Conservation (phyloP, 1,140 invertebrate genomes). For the Colletes latitarsis region DNA sequence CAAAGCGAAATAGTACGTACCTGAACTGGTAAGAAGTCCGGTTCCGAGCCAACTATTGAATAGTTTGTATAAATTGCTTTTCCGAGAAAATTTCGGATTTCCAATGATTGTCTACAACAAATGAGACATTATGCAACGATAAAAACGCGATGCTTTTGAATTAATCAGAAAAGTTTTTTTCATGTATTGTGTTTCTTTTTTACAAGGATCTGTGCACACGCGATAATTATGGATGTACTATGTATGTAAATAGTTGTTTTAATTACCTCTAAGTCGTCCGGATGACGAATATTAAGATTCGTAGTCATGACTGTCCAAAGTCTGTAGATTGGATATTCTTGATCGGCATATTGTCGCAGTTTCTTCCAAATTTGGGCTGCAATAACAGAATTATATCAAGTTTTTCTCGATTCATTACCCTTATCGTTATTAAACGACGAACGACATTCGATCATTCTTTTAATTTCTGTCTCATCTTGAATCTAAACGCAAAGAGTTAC, state of each 20-base stretch:
- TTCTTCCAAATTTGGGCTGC: conserved; percentile 58
- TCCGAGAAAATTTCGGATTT: conserved; percentile 82
- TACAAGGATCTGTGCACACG: too few species aligned
- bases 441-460: background rate
- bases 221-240: too few species aligned
- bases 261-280: conserved; percentile 67
- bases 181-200: too few species aligned
- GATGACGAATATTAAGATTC: conserved; percentile 60
- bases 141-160: too few species aligned
- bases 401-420: too few species aligned
- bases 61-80: conserved; percentile 67
- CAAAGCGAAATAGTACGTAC: conserved; percentile 51
- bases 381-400: conserved; percentile 15
- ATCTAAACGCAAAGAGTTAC: too few species aligned
- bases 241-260: background rate
- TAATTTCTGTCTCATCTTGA: background rate
- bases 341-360: conserved; percentile 14
- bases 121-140: background rate
- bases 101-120: conserved; percentile 62
- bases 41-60: conserved; percentile 83
- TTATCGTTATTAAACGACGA: background rate
- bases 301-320: conserved; percentile 48
- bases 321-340: conserved; percentile 69
- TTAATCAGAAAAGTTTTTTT: too few species aligned
- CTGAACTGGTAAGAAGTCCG: conserved; percentile 84